These are phyloP conservation scores for Chydorus sphaericus DNA, from an alignment of 2,888 invertebrate genomes.

Conservation along the genomic window DNA sequence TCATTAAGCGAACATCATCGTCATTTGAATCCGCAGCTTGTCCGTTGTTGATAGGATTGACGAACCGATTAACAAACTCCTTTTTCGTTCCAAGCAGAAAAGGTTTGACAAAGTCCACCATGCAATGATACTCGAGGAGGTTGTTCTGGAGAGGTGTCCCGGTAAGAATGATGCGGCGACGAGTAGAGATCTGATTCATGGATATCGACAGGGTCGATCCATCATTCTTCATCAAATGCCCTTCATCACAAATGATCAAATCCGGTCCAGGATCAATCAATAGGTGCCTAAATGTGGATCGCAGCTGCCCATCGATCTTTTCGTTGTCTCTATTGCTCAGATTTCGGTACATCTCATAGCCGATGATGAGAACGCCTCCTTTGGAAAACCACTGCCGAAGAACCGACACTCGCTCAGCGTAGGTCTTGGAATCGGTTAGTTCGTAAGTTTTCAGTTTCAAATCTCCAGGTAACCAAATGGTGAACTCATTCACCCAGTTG, in stretches of 20 bases:
- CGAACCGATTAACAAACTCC: constrained; percentile 88
- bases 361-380: constrained; percentile 84
- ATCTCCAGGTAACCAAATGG: constrained; percentile 60
- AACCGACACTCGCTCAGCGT: constrained; percentile 53
- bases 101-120: constrained; percentile 97
- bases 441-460: constrained; percentile 54
- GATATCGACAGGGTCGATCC: constrained; percentile 75
- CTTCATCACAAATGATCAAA: constrained; percentile 91
- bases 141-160: constrained; percentile 98
- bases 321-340: constrained; percentile 38
- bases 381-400: constrained; percentile 62
- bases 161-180: constrained; percentile 84
- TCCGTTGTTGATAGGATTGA: constrained; percentile 92
- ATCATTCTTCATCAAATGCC: constrained; percentile 90
- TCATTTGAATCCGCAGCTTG: constrained; percentile 88
- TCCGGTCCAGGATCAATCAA: constrained; percentile 68
- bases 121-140: constrained; percentile 88
- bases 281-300: constrained; percentile 49
- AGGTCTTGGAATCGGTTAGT: constrained; percentile 49
- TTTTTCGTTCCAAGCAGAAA: constrained; percentile 76
- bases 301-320: constrained; percentile 52
- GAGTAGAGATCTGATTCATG: constrained; percentile 64
- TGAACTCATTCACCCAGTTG: constrained; percentile 91
- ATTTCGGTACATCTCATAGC: constrained; percentile 89
- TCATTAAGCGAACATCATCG: constrained; percentile 82